phyloP scores from a whole-genome alignment of 1,140 invertebrate genomes.

The Danaus melanippus region DNA sequence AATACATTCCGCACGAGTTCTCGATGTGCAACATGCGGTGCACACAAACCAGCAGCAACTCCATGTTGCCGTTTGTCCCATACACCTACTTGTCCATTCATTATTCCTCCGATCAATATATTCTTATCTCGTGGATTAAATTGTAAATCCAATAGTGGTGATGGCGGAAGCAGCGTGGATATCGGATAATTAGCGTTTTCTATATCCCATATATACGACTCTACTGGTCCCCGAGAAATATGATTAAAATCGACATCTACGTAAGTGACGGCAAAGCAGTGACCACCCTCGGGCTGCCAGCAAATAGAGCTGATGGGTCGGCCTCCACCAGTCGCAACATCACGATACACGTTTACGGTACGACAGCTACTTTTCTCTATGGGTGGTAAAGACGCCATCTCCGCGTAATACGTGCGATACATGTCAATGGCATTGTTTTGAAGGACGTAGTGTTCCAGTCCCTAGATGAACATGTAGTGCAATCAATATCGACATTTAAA shows the following conservation, averaged over 20 bases:
- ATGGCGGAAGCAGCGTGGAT: constrained; percentile 78
- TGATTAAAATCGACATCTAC: constrained; percentile 85
- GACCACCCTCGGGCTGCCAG: constrained; percentile 90
- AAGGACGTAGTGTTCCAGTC: constrained; percentile 88
- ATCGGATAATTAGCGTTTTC: constrained; percentile 91
- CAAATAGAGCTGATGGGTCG: constrained; percentile 86
- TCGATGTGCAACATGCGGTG: constrained; percentile 80
- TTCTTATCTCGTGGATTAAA: constrained; percentile 92
- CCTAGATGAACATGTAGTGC: constrained; percentile 56
- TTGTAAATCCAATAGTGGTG: constrained; percentile 84
- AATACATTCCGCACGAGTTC: constrained; percentile 83
- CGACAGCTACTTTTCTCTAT: constrained; percentile 78
- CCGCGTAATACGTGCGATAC: constrained; percentile 90
- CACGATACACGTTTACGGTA: constrained; percentile 54
- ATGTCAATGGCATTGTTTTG: constrained; percentile 96
- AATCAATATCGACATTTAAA: too few species aligned
- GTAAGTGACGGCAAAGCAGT: constrained; percentile 87
- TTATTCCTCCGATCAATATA: constrained; percentile 72
- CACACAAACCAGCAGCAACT: constrained; percentile 74
- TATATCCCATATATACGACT: constrained; percentile 94
- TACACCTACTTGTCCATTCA: constrained; percentile 73
- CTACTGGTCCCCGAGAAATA: constrained; percentile 48
- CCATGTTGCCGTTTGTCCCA: constrained; percentile 84
- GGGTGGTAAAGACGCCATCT: constrained; percentile 73
- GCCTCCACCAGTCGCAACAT: constrained; percentile 56